These are phyloP conservation scores for Apis dorsata DNA, from an alignment of 1,140 invertebrate genomes.

Conservation along the genomic window DNA sequence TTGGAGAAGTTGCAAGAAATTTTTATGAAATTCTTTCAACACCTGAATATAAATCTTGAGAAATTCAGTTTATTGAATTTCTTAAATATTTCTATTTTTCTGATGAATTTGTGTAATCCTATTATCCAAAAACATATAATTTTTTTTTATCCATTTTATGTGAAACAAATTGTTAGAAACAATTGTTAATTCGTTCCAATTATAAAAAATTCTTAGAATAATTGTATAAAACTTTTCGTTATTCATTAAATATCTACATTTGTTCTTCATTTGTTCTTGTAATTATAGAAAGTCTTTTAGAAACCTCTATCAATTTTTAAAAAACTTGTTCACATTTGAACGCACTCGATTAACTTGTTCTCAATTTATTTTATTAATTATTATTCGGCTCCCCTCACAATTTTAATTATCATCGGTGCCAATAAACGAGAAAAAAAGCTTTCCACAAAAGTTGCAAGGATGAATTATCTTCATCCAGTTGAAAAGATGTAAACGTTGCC, in stretches of 20 bases:
- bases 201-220: not conserved
- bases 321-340: not conserved
- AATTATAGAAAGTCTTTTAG: too few relatives aligned
- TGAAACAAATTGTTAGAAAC: too few relatives aligned
- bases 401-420: not conserved
- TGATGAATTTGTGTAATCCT: not conserved
- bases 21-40: not conserved
- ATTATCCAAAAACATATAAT: not conserved
- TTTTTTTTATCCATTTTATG: too few relatives aligned
- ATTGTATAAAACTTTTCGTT: not conserved
- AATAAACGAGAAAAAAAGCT: not conserved
- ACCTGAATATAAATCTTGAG: too few relatives aligned
- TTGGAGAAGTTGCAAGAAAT: not conserved
- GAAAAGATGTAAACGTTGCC: slow-evolving; percentile 13
- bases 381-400: not conserved
- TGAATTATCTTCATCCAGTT: not conserved
- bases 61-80: too few relatives aligned
- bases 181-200: not conserved
- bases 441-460: not conserved
- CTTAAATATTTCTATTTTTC: too few relatives aligned
- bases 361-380: not conserved
- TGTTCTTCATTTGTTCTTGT: too few relatives aligned
- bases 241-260: too few relatives aligned
- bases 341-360: not conserved
- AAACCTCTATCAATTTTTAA: not conserved